Evolutionary conservation across 1,140 invertebrate species (phyloP), one percentile per base, ranked within the genome.

Genomic region (Bombus confusus): DNA sequence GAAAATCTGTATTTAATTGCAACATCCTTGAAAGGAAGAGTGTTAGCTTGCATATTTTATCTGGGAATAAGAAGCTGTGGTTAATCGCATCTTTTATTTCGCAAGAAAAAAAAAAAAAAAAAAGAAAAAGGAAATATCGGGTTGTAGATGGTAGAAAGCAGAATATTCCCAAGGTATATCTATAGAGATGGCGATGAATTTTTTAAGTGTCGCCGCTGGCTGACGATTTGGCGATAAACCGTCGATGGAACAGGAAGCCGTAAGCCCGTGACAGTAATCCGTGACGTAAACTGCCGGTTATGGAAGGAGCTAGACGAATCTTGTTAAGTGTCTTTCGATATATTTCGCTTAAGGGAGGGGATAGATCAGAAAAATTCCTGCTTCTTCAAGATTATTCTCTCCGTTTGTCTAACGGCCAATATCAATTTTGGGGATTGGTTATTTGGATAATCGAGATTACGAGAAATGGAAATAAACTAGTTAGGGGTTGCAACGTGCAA

Each of bases 211-310:
- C 22, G n/a, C 15, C 28, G 37, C 1, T 41, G 75, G 64, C 52
- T 28, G 59, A 75, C 77, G 74, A 78, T 86, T 86, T 80, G 85
- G 31, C 68, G 81, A 72, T 83, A 86, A 90, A 88, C 78, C 86
- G 86, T 73, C 81, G 88, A 52, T 88, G 71, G 76, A 80, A 66
- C 59, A 62, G 72, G 88, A 91, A 91, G 89, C 90, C 90, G 66
- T 90, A 88, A 91, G 64, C 25, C 41, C 79, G 81, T 74, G 88
- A 82, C 86, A 71, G 78, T 88, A 88, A 88, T 77, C 85, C 69
- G 39, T 75, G 83, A 87, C 77, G 83, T 82, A 83, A 91, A 80
- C 43, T 71, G 68, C 43, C 64, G 83, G 74, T 82, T 64, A 68
- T 62, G 66, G 71, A 69, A 82, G 52, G 28, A 72, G 77, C 22